Evolutionary conservation across 1,140 invertebrate species (phyloP).

Genomic region (Venturia canescens): DNA sequence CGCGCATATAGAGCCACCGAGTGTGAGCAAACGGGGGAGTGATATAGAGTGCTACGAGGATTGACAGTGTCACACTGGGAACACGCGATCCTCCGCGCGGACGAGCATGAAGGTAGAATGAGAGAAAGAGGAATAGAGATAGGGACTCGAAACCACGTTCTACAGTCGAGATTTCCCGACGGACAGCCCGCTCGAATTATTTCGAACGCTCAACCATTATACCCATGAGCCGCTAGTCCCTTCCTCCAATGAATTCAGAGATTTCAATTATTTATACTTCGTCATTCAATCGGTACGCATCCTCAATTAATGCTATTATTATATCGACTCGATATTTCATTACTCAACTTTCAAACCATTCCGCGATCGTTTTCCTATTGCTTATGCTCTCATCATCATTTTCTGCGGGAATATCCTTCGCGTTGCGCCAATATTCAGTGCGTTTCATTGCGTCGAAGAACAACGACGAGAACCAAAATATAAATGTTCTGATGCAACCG

Average conservation of each 20-base stretch:
- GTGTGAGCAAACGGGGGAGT: constrained; percentile 12
- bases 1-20: background rate
- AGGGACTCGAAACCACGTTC: constrained; percentile 7
- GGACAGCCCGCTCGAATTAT: constrained; percentile 25
- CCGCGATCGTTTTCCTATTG: background rate
- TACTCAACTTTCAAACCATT: background rate
- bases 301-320: background rate
- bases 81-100: constrained; percentile 20
- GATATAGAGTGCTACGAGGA: constrained; percentile 22
- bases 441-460: no score
- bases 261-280: background rate
- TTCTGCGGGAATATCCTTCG: background rate
- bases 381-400: background rate
- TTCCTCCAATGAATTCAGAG: background rate
- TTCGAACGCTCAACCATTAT: constrained; percentile 15
- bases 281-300: background rate
- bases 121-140: background rate
- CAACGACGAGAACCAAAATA: no score
- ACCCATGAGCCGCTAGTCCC: background rate
- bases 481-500: no score
- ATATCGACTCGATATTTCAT: background rate
- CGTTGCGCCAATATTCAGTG: no score
- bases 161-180: constrained; percentile 28
- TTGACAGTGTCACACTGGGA: constrained; percentile 37
- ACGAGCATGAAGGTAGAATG: background rate